Conservation (phyloP, 2,888 invertebrate species). For the Cephus pulcher region DNA sequence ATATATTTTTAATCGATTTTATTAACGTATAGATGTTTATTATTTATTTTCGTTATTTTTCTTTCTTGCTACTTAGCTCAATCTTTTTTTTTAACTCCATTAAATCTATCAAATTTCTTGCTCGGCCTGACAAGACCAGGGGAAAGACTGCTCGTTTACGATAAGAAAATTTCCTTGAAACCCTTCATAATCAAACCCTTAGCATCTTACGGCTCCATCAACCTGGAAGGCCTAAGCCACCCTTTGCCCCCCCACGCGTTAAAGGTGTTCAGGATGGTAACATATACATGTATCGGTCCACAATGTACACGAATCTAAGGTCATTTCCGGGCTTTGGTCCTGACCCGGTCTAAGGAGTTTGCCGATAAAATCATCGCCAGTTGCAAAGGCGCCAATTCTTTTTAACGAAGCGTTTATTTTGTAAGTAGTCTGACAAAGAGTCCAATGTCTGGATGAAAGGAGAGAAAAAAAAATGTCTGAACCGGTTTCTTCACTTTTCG, state of each 20-base stretch:
- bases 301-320: neutral
- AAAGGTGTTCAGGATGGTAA: neutral
- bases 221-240: neutral
- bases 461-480: neutral
- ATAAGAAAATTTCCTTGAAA: neutral
- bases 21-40: constrained; percentile 26
- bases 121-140: neutral
- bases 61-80: constrained; percentile 9
- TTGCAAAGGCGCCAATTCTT: neutral
- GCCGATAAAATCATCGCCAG: neutral
- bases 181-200: neutral
- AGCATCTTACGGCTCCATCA: neutral
- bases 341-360: neutral
- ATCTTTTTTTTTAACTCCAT: constrained; percentile 36
- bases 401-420: neutral
- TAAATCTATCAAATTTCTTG: constrained; percentile 48
- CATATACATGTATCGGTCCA: neutral
- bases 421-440: neutral
- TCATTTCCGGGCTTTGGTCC: neutral
- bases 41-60: constrained; percentile 28
- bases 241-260: neutral
- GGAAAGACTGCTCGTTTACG: neutral
- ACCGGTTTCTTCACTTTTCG: neutral
- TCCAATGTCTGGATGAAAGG: neutral
- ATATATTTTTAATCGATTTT: constrained; percentile 48